These are phyloP conservation scores for Pseudochromis fuscus DNA, from an alignment of 2,797 vertebrate species.

Conservation along the genomic window DNA sequence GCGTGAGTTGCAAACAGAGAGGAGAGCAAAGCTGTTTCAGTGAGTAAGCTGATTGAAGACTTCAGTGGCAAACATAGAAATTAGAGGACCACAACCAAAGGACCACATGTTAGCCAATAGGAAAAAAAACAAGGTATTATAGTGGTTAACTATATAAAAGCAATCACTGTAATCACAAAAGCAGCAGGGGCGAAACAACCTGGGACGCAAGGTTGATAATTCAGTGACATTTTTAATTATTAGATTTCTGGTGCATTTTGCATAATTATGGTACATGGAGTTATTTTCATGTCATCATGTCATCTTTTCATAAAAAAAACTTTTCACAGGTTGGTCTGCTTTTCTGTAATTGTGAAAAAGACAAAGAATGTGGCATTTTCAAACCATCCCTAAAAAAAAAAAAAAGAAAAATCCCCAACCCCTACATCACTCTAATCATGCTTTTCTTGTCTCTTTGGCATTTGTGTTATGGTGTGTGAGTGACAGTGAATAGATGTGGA, in stretches of 20 bases:
- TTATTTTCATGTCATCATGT: conserved; percentile 38
- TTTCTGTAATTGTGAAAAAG: conserved; percentile 43
- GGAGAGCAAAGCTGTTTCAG: conserved; percentile 44
- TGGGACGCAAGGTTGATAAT: conserved; percentile 38
- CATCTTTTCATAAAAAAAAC: conserved; percentile 49
- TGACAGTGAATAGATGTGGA: conserved; percentile 72
- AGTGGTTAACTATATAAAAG: not conserved
- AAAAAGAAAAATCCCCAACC: not conserved
- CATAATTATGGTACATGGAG: not conserved
- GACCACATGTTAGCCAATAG: conserved; percentile 7
- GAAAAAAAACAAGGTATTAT: conserved; percentile 11
- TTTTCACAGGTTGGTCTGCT: conserved; percentile 3
- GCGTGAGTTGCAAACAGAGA: conserved; percentile 64
- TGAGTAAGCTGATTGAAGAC: conserved; percentile 42
- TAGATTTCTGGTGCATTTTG: conserved; percentile 16
- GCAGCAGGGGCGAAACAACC: conserved; percentile 10
- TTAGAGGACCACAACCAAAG: conserved; percentile 30
- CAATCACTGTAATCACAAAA: conserved; percentile 21
- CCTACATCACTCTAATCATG: conserved; percentile 33
- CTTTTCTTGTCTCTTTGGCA: conserved; percentile 57
- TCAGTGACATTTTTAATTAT: conserved; percentile 54
- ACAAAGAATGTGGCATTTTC: conserved; percentile 67
- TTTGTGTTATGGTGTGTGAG: conserved; percentile 68
- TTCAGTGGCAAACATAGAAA: conserved; percentile 37
- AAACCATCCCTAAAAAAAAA: conserved; percentile 2